Base-by-base conservation (phyloP, 2,888 invertebrate species). In the Watsonalla binaria region DNA sequence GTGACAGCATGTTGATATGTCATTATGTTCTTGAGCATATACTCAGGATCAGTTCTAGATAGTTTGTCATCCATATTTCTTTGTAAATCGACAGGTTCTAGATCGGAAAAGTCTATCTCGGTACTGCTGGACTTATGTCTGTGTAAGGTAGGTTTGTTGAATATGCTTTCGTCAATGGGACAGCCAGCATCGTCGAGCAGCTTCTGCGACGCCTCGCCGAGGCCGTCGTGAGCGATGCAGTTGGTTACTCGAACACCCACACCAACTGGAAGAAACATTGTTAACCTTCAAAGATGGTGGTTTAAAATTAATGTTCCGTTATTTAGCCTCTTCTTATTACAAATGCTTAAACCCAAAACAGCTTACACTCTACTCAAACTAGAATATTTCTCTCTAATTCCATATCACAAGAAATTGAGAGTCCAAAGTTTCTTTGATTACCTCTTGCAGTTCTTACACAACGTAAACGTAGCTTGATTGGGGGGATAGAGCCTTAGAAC, bases 201-300 rank as follows among this genome's bases (percentile, higher is more conserved):
- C 59, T 93, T 93, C 74, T 96, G 95, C 2, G 94, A 94, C 4
- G 94, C 93, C 66, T 95, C 95, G 0, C 95, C 95, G 4, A 95
- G 83, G 7, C 96, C 96, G 71, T 96, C 96, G 68, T 96, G 94
- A 0, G 96, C 96, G 5, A 93, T 85, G 78, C 96, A 96, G 72
- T 96, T 95, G 0, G 95, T 93, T 39, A 96, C 92, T 61, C 93
- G 92, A 54, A 95, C 93, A 37, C 95, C 95, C 58, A 95, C 93
- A 15, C 94, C 95, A 66, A 92, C 95, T 92, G 90, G 65, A 73
- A 92, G 72, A 52, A 46, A 37, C 58, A 55, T 37, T 51, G 46
- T 13, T 15, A 55, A 45, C 1, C 52, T 51, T 53, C 14, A 56
- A 9, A 37, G 37, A 34, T 52, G 47, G 53, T 52, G 33, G 46